Evolutionary conservation across 1,140 invertebrate species (phyloP), one percentile per base, ranked within the genome.

Genomic region (Ceratoteleas bidentatus): DNA sequence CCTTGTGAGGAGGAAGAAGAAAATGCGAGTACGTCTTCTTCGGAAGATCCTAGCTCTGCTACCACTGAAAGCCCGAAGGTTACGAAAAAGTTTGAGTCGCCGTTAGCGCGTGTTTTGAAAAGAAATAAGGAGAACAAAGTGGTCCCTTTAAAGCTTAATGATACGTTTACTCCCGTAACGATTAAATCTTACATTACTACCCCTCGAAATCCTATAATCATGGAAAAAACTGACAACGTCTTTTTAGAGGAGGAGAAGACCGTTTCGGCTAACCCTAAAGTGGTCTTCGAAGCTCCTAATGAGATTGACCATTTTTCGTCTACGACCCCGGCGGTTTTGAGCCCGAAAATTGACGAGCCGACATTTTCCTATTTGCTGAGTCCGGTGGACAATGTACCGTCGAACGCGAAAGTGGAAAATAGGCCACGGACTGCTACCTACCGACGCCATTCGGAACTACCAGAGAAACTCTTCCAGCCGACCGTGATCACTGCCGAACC

Each of bases 371-470:
- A 53, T 38, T 64, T 14, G 34, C 34, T 11, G 56, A 88, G 0
- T 34, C 76, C 73, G 0, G 13, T 66, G 2, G 56, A 78, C 2
- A 69, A 77, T n/a, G 4, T 36, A 8, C 6, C 43, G 34, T 53
- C 80, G 15, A 60, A 61, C 56, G n/a, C 76, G 57, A 85, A 83
- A 33, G 13, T 65, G 0, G 88, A 91, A 13, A 88, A 85, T 14
- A 78, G 89, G 33, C 87, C 90, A 6, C 85, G 90, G 64, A 90
- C 90, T 2, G 85, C 90, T 9, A 91, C 90, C 40, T 91, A 90
- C 34, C 85, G 90, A 14, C 85, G 90, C 5, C 89, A 91, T 36
- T 90, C 89, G 6, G 90, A 89, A 47, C 24, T 81, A 6, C 83
- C 86, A 6, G 47, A 58, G 0, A 56, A 69, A 13, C 24, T 82